Evolutionary conservation across 1,140 invertebrate species (phyloP), one percentile per base, ranked within the genome.

Genomic region (Solen grandis): DNA sequence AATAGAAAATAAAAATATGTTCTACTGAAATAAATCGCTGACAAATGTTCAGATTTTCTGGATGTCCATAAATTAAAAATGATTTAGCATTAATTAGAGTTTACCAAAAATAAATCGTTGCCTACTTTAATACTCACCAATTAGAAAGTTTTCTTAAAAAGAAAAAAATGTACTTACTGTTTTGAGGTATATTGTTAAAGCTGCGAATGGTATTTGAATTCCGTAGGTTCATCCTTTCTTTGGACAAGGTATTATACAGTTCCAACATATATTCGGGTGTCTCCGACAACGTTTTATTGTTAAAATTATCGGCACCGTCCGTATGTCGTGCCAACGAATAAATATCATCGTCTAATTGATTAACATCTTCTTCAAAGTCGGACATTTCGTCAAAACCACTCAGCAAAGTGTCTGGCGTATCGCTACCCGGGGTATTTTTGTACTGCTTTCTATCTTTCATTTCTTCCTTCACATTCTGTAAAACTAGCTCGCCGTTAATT

Each of bases 181-280:
- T 4, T 19, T 60, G 22, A 50, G 57, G 59, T 50, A 65, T 66
- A 27, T 76, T 65, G 14, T 65, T 76, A 66, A 76, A 76, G 27
- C 74, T 76, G 29, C 74, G 16, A 4, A 76, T 27, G 19, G 57
- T 76, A 57, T 76, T 66, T 19, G 74, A 65, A 13, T 62, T 52
- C 2, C 57, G 60, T 55, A 41, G 19, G 14, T 25, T 25, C 5
- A n/a, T n/a, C 4, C 36, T 29, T 3, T 27, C 10, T 54, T 54
- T 76, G 1, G 74, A 76, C 33, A 76, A 16, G 25, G 54, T 76
- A 16, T 76, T 50, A 55, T 76, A 76, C 8, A 76, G 54, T 55
- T 76, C 74, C 1, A 76, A 16, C 74, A 76, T 76, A 76, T 63
- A 76, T 52, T 76, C 74, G 27, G 74, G 74, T 8, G 74, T 76